Evolutionary conservation across 2,113 vertebrate genomes (phyloP), one percentile per base, ranked within the genome.

Genomic region (Hippocampus comes): DNA sequence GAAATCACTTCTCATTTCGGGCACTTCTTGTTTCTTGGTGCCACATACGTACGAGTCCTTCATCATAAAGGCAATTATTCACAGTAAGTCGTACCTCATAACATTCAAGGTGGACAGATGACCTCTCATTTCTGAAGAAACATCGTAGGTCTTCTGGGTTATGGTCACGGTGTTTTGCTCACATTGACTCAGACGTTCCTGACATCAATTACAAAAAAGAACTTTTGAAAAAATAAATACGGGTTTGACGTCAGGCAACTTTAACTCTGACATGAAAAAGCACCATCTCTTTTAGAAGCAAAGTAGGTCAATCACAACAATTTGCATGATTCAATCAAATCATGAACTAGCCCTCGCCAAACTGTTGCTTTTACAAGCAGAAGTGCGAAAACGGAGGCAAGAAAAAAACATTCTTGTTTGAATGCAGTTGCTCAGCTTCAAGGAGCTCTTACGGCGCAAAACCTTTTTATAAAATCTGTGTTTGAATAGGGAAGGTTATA

Each of bases 141-240:
- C 86, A 74, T 94, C 94, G 12, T 84, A 94, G 78, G 94, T 94
- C 76, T 94, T 96, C 65, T 94, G 91, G 67, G 93, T 90, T 2
- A 94, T 88, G 2, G 82, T 89, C 78, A 88, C 82, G 3, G 92
- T 82, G 61, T 91, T 92, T 74, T 92, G 93, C 72, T 95, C 93
- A 80, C 96, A 98, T 90, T 90, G 94, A 81, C 88, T 91, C 79
- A 99, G 88, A 59, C 95, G 91, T 79, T 92, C 94, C 96, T 99
- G 77, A 12, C 67, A 63, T 53, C 18, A 75, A 38, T 43, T 14
- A 71, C 27, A 77, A 9, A 70, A 14, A 73, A 10, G 71, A 51
- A 27, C 6, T 2, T 51, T 23, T 72, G 17, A 53, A 20, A 51
- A 51, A 51, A 43, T 30, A 0, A 67, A 42, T 1, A 11, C 42